Base-by-base conservation (phyloP, 1,140 invertebrate species). In the Zeugodacus cucurbitae region DNA sequence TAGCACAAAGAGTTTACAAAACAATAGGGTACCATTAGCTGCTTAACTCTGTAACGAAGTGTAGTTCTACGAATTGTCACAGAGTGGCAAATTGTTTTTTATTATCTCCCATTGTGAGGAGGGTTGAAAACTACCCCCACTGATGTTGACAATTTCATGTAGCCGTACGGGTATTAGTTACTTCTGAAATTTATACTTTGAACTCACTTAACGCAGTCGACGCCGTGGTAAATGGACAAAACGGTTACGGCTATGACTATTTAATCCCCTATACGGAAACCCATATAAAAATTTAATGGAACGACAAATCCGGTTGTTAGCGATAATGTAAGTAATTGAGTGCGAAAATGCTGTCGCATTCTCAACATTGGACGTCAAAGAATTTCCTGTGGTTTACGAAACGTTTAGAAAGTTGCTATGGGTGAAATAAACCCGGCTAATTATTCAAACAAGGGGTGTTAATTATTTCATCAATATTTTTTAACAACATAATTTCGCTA, bases 251-350 rank as follows among this genome's bases (percentile, higher is more conserved):
- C 20, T 48, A 70, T 29, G 26, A 67, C 44, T 64, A 59, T 86
- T 85, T 89, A 89, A 89, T 89, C 89, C 89, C 85, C 86, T 44
- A 4, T 59, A 92, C 90, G 91, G 91, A 91, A 92, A 82, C 48
- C 41, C 74, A 48, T 22, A 92, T 92, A 92, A 92, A 92, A 92
- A 92, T 92, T 92, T 92, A 92, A 92, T 92, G 92, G 91, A 92
- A 92, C 90, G 91, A 91, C 90, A 91, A 92, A 92, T 93, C 91
- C 90, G 62, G 74, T 91, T 90, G 91, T 89, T 90, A 90, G 89
- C 90, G 89, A 90, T 93, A 93, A 93, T 93, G 91, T 92, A 93
- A 93, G 92, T 93, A 93, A 93, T 93, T 93, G 92, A 93, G 92
- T 93, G 92, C 92, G 92, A 93, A 93, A 93, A 93, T 93, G 64